Percentiles rank a stretch among this genome's conserved stretches.
These are phyloP conservation scores for Tauraco hartlaubi DNA, from an alignment of 2,797 vertebrate genomes.

Conservation along the genomic window DNA sequence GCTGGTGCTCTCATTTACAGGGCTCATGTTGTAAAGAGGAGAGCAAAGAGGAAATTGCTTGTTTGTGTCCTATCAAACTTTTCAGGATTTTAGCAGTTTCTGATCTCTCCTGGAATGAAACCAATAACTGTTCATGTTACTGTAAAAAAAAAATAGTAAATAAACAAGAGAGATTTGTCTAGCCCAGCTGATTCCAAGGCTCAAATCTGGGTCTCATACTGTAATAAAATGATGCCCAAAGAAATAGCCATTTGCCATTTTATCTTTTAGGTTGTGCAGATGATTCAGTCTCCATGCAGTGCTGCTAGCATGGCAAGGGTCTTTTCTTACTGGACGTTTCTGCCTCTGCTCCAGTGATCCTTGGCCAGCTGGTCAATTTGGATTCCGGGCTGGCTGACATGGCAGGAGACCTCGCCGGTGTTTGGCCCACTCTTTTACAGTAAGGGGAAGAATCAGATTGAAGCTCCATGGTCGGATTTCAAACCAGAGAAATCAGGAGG, in stretches of 20 bases:
- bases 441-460: not conserved
- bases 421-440: not conserved
- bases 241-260: not conserved
- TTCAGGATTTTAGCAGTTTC: not conserved
- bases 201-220: not conserved
- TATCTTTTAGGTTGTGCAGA: not conserved
- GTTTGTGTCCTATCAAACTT: not conserved
- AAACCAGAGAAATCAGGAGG: not conserved
- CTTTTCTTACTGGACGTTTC: not conserved
- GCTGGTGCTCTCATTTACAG: not conserved
- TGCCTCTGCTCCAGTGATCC: not conserved
- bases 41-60: not conserved
- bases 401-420: not conserved
- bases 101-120: not conserved
- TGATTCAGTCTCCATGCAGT: not conserved
- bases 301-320: accelerated
- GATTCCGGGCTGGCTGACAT: not conserved
- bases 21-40: not conserved
- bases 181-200: not conserved
- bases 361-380: not conserved
- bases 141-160: not conserved
- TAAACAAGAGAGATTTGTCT: not conserved
- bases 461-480: not conserved
- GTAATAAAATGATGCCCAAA: not conserved
- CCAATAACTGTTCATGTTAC: not conserved